Base-by-base conservation (phyloP, 1,140 invertebrate species). In the Heliconius melpomene region DNA sequence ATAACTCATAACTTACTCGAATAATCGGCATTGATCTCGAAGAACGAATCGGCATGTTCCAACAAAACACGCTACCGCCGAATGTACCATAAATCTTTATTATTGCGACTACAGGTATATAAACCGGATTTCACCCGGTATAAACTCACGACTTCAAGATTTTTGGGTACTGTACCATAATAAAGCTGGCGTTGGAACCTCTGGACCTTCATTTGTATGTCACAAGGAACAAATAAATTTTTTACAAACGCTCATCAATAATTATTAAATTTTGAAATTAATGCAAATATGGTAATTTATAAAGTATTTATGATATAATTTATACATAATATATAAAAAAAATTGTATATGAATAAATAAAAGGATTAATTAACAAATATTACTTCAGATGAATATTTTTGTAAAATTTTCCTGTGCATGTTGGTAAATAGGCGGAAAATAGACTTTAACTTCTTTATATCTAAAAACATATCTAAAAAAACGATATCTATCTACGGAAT, bases 51-150 rank as follows among this genome's bases (percentile, higher is more conserved):
- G 91, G 85, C 86, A 90, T 88, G 91, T 93, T 91, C 90, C 91
- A 88, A 94, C 92, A 92, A 93, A 94, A 94, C 92, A 92, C 88
- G 91, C 91, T 93, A 93, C 92, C 90, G 88, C 91, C 89, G 91
- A 93, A 93, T 90, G 91, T 93, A 91, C 88, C 88, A 94, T 94
- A 94, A 94, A 94, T 94, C 92, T 94, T 92, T 93, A 94, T 94
- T 94, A 94, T 94, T 94, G 90, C 92, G 87, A 88, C 90, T 91
- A 94, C 92, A 91, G 92, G 92, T 91, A 93, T 92, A 94, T 89
- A 89, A 89, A 92, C 91, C 91, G 90, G 91, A 92, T 91, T 90
- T 83, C 77, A 84, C 86, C 79, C 82, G 82, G 89, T 90, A 91
- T 89, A 88, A 91, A 91, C 91, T 93, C 91, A 93, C 91, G 93